These are phyloP conservation scores for Drosophila elegans DNA, from an alignment of 1,140 invertebrate genomes.

Conservation along the genomic window DNA sequence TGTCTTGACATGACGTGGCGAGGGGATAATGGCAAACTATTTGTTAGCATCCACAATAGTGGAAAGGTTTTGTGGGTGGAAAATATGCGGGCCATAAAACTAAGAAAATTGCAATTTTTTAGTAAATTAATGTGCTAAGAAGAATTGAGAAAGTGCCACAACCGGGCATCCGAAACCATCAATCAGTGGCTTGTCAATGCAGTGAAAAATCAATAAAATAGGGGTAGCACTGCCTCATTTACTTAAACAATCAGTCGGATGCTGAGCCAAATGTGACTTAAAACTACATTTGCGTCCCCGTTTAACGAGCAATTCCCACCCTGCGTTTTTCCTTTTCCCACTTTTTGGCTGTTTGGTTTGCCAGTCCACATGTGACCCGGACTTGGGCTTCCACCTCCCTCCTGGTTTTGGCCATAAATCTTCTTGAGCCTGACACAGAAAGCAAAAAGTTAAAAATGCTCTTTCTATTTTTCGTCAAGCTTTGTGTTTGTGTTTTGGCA, in stretches of 20 bases:
- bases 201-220: conserved; percentile 55
- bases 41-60: conserved; percentile 7
- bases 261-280: conserved; percentile 51
- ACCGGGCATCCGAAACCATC: conserved; percentile 16
- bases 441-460: conserved; percentile 47
- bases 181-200: conserved; percentile 48
- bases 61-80: conserved; percentile 8
- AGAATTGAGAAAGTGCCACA: conserved; percentile 2
- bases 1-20: conserved; percentile 12
- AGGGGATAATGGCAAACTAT: conserved; percentile 51
- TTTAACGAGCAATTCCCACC: conserved; percentile 4
- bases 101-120: conserved; percentile 45
- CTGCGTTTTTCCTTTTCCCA: not conserved
- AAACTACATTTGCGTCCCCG: conserved; percentile 60
- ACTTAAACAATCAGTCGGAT: conserved; percentile 65
- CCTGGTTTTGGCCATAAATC: conserved; percentile 67
- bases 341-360: conserved; percentile 22
- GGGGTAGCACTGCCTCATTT: conserved; percentile 22
- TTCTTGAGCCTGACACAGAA: conserved; percentile 58
- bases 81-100: conserved; percentile 42
- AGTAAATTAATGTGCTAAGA: conserved; percentile 37
- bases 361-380: conserved; percentile 49
- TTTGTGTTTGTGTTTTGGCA: conserved; percentile 49
- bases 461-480: conserved; percentile 53
- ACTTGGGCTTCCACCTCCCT: conserved; percentile 8